Evolutionary conservation across 2,113 vertebrate genomes (phyloP).

Genomic region (Vidua macroura): DNA sequence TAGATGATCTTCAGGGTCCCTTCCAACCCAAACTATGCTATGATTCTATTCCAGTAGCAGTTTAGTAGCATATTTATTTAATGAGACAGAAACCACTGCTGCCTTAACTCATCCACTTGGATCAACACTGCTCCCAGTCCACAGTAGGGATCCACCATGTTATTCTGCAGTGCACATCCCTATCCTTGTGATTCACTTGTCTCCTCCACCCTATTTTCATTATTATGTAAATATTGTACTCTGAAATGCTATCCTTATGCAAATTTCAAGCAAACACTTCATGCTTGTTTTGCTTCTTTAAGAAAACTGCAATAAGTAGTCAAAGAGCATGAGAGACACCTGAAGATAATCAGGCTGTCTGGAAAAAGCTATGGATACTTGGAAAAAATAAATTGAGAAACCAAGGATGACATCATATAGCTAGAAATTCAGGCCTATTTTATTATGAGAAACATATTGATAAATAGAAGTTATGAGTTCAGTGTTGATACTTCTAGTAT

Average conservation of each 20-base stretch:
- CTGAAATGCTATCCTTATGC: background rate
- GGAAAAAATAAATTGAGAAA: background rate
- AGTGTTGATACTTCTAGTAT: background rate
- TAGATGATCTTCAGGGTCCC: background rate
- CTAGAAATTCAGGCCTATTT: background rate
- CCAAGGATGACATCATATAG: background rate
- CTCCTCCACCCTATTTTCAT: background rate
- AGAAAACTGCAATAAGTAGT: background rate
- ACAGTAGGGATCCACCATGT: rapidly evolving
- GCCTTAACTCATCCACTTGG: background rate
- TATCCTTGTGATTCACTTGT: background rate
- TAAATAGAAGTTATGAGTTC: background rate
- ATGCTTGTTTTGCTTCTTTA: background rate
- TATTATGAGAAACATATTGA: background rate
- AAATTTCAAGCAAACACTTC: background rate
- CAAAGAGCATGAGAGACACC: background rate
- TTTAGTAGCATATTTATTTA: background rate
- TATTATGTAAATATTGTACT: background rate
- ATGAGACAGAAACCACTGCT: background rate
- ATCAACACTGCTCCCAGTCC: background rate
- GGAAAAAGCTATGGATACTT: background rate
- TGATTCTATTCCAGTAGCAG: background rate
- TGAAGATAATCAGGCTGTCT: background rate
- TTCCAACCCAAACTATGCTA: background rate
- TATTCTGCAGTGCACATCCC: too few species aligned